phyloP scores from a whole-genome alignment of 2,113 vertebrate species.

The Tetrax tetrax region DNA sequence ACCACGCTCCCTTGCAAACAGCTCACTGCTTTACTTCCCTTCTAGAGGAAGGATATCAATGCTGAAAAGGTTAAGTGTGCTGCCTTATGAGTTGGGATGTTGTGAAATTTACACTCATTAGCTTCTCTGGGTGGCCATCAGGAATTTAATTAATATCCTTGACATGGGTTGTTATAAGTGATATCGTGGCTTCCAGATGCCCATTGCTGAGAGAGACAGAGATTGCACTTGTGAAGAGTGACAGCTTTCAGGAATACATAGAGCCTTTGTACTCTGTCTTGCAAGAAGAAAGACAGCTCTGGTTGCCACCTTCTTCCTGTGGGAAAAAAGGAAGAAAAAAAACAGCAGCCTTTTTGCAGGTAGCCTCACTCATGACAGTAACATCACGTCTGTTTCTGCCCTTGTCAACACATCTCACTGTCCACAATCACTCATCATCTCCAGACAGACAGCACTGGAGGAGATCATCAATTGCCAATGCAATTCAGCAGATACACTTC shows the following conservation, averaged over 20 bases:
- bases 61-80: neutral
- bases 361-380: constrained; percentile 76
- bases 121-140: constrained; percentile 51
- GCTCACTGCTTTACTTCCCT: neutral
- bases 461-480: constrained; percentile 94
- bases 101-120: constrained; percentile 53
- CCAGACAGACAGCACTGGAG: constrained; percentile 87
- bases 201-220: constrained; percentile 60
- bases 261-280: constrained; percentile 62
- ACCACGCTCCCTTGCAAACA: neutral
- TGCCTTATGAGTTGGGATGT: constrained; percentile 37
- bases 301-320: constrained; percentile 66
- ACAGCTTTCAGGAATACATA: constrained; percentile 45
- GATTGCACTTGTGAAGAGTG: constrained; percentile 43
- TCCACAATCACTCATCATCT: constrained; percentile 92
- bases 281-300: constrained; percentile 53
- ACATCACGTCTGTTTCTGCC: constrained; percentile 86
- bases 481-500: constrained; percentile 98
- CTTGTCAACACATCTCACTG: constrained; percentile 88
- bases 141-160: constrained; percentile 51
- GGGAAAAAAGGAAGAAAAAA: constrained; percentile 63
- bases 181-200: constrained; percentile 39
- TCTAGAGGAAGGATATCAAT: neutral
- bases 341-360: constrained; percentile 51
- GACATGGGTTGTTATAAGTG: constrained; percentile 12